A percentile compares a stretch with the other conserved stretches of the same genome.
phyloP scores from a whole-genome alignment of 2,888 invertebrate species.

The Trissoscelio sp. region DNA sequence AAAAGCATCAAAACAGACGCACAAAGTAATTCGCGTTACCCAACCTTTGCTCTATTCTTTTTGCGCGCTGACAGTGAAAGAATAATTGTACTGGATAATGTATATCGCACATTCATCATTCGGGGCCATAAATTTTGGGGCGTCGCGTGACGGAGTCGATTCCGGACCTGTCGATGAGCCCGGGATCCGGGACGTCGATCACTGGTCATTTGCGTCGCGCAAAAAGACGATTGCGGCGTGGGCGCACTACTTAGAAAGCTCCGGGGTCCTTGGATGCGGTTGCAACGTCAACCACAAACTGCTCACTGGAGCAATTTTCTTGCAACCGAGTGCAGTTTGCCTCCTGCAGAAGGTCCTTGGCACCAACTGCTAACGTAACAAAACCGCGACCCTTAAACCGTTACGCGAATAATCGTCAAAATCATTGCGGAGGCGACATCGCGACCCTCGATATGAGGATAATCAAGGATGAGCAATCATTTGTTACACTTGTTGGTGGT shows the following conservation, averaged over 20 bases:
- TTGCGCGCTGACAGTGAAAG: conserved; percentile 52
- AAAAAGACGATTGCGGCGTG: conserved; percentile 62
- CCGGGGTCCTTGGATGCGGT: conserved; percentile 79
- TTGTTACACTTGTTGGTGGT: background rate
- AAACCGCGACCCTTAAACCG: conserved; percentile 74
- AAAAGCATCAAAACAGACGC: too few species aligned
- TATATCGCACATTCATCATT: conserved; percentile 54
- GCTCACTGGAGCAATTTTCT: conserved; percentile 75
- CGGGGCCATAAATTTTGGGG: conserved; percentile 46
- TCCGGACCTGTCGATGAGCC: conserved; percentile 22
- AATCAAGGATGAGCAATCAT: background rate
- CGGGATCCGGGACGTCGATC: conserved; percentile 26
- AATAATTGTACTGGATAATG: conserved; percentile 53
- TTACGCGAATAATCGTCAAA: conserved; percentile 6
- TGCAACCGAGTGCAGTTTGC: conserved; percentile 75
- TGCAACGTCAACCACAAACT: conserved; percentile 78
- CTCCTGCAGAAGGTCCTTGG: conserved; percentile 74
- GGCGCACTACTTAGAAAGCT: conserved; percentile 75
- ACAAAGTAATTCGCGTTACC: conserved; percentile 29
- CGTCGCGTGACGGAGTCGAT: conserved; percentile 32
- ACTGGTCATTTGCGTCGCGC: conserved; percentile 43
- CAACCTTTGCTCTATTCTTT: conserved; percentile 39
- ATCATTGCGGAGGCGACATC: background rate
- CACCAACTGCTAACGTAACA: conserved; percentile 72
- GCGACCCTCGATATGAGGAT: background rate